Percentiles rank a stretch among this genome's conserved stretches.
Conservation (phyloP, 1,140 invertebrate genomes). For the Daktulosphaira vitifoliae region DNA sequence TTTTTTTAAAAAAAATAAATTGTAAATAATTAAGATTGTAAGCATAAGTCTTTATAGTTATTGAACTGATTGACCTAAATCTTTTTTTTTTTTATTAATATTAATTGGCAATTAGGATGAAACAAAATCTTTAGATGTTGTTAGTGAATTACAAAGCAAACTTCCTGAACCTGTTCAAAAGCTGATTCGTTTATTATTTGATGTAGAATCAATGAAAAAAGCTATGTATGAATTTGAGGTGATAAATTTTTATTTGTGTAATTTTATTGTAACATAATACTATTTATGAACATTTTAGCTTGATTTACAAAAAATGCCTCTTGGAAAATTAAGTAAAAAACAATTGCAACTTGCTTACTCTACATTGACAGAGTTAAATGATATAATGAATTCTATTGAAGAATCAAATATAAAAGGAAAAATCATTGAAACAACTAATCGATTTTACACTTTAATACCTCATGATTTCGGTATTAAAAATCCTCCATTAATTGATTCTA, state of each 20-base stretch:
- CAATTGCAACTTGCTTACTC: constrained; percentile 81
- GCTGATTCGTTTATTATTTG: constrained; percentile 79
- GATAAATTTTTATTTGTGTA: not conserved
- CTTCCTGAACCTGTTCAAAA: constrained; percentile 70
- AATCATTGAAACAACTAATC: constrained; percentile 76
- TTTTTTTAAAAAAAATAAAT: no score
- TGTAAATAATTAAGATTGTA: no score
- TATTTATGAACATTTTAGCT: constrained; percentile 48
- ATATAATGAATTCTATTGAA: constrained; percentile 50
- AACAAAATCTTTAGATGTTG: constrained; percentile 7
- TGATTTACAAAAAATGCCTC: constrained; percentile 93
- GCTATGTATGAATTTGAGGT: constrained; percentile 87
- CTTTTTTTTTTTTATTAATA: no score
- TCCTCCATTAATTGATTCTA: constrained; percentile 68
- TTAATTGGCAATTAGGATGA: constrained; percentile 23
- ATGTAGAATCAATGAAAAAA: constrained; percentile 84
- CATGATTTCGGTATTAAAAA: constrained; percentile 84
- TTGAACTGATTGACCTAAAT: no score
- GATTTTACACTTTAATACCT: constrained; percentile 90
- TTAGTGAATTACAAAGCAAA: constrained; percentile 51
- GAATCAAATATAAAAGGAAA: constrained; percentile 44
- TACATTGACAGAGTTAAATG: constrained; percentile 69
- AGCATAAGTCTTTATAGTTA: no score
- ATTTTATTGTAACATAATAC: constrained; percentile 9
- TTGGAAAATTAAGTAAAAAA: constrained; percentile 87